These are phyloP conservation scores for Drosophila aldrichi DNA, from an alignment of 2,888 invertebrate genomes.

Conservation along the genomic window DNA sequence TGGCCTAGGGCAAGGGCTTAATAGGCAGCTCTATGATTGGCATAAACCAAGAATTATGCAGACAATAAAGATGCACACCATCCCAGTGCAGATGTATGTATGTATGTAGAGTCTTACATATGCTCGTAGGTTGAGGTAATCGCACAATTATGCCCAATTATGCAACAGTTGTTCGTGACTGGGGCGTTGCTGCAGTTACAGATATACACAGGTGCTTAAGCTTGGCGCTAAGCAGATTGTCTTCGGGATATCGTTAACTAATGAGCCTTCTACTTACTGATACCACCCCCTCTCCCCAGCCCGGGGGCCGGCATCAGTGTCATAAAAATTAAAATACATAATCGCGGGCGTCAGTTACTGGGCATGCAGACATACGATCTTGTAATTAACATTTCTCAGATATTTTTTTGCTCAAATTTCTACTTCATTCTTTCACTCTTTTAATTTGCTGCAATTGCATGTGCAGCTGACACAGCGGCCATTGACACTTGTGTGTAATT, in stretches of 20 bases:
- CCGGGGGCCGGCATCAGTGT: conserved; percentile 15
- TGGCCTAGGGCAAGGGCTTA: conserved; percentile 32
- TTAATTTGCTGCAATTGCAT: conserved; percentile 55
- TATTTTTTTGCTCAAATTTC: conserved; percentile 1
- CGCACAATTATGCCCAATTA: conserved; percentile 77
- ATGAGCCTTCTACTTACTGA: conserved; percentile 53
- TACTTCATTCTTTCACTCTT: conserved; percentile 4
- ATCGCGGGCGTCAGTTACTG: conserved; percentile 49
- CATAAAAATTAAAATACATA: conserved; percentile 57
- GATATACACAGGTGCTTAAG: conserved; percentile 51
- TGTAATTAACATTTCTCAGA: conserved; percentile 56
- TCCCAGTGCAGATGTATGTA: neutral
- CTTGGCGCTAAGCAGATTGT: conserved; percentile 51
- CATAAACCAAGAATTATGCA: conserved; percentile 51
- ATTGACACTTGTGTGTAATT: conserved; percentile 60
- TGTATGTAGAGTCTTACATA: neutral
- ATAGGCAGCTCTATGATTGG: conserved; percentile 40
- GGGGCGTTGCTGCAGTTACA: conserved; percentile 15
- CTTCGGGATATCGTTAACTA: conserved; percentile 70
- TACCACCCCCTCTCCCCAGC: neutral
- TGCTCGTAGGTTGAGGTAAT: conserved; percentile 54
- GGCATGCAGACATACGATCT: conserved; percentile 19
- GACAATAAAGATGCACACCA: conserved; percentile 40
- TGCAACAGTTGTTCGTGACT: conserved; percentile 57
- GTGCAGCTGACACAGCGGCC: conserved; percentile 33